These are phyloP conservation scores for Psix sp. DNA, from an alignment of 1,140 invertebrate species.

Conservation along the genomic window DNA sequence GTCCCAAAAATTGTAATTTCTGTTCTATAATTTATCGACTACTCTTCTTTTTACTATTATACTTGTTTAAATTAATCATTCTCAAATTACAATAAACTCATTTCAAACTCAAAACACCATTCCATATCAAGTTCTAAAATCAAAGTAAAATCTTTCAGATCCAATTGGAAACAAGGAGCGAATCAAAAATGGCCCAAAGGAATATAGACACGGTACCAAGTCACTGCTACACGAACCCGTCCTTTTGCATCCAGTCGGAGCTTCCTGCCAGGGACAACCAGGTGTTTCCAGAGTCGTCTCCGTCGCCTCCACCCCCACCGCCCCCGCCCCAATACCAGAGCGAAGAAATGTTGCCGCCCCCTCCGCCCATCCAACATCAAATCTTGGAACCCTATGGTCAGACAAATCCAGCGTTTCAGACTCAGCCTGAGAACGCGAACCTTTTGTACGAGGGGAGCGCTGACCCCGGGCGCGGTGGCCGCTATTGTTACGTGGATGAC, in stretches of 20 bases:
- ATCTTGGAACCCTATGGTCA: conserved; percentile 62
- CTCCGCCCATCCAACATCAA: conserved; percentile 62
- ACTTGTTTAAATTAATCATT: too few relatives aligned
- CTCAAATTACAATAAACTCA: too few relatives aligned
- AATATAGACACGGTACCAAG: conserved; percentile 56
- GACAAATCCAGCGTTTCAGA: conserved; percentile 69
- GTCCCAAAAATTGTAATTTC: too few relatives aligned
- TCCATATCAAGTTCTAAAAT: too few relatives aligned
- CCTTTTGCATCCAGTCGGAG: conserved; percentile 86
- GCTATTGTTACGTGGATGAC: conserved; percentile 70
- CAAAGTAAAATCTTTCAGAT: too few relatives aligned
- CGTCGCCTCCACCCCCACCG: conserved; percentile 50
- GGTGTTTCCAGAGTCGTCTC: conserved; percentile 24
- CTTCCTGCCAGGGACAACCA: conserved; percentile 58
- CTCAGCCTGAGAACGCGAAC: conserved; percentile 39
- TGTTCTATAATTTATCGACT: too few relatives aligned
- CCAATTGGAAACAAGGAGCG: too few relatives aligned
- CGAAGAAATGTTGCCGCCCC: conserved; percentile 70
- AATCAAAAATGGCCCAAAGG: conserved; percentile 38
- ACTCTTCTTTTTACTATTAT: too few relatives aligned
- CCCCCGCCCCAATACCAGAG: conserved; percentile 64
- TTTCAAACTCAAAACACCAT: too few relatives aligned
- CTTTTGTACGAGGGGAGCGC: conserved; percentile 15
- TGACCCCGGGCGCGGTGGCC: conserved; percentile 27
- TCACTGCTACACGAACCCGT: conserved; percentile 85